Evolutionary conservation across 2,888 invertebrate species (phyloP), one percentile per base, ranked within the genome.

Genomic region (Cosmopolites sordidus): DNA sequence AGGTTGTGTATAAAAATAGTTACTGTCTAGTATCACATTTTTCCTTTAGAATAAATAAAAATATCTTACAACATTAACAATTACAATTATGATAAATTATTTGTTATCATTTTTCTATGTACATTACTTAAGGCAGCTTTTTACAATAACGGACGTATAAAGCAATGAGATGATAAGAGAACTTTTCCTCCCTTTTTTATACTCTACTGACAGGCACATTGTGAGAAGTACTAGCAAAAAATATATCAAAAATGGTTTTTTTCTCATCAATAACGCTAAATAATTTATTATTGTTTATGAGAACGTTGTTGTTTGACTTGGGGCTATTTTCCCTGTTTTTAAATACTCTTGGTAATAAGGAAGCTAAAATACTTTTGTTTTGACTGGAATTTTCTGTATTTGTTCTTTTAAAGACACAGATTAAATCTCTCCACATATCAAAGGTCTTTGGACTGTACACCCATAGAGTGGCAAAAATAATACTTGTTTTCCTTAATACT

Each of bases 361-460:
- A 29, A 12, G 49, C 40, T 15, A 56, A 58, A 22, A 49, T 30
- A 17, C 43, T 41, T 17, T 43, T 54, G 12, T 38, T 45, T 16
- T 54, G 46, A 39, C 51, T 54, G n/a, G 40, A 27, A 9, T 30
- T 51, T 16, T 58, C 50, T 17, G 51, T 51, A 29, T 40, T 50
- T 27, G 56, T 52, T 41, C 53, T 54, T 39, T 47, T 51, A 38
- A 51, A 55, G 16, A 56, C 53, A 43, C 66, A 59, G 40, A 70
- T 60, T 30, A 70, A 56, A 54, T 68, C 66, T 38, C 66, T 66
- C 70, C 70, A 71, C 57, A 63, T 67, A 47, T 66, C 64, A 54
- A 69, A 70, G 6, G 70, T 71, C 56, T 71, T 71, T 17, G 68
- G 67, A 12, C 69, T 70, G 56, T 69, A 70, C 11, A 71, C 70